Percentiles rank a stretch among this genome's conserved stretches.
phyloP scores from a whole-genome alignment of 2,797 vertebrate genomes.

The Pseudopleuronectes americanus region DNA sequence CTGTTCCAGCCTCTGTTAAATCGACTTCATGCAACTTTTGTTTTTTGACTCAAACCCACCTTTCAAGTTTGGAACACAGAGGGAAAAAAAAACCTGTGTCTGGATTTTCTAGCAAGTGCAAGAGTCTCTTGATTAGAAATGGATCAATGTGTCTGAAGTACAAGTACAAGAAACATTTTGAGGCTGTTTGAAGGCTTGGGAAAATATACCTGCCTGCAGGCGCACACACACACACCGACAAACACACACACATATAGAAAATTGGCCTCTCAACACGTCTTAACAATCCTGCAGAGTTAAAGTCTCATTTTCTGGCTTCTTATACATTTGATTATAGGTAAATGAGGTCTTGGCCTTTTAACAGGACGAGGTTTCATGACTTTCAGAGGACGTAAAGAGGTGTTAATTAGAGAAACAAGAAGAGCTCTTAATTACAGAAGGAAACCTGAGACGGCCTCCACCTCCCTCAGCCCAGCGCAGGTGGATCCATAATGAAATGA shows the following conservation, averaged over 20 bases:
- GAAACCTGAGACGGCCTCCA: conserved; percentile 31
- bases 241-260: not conserved
- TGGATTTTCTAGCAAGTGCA: conserved; percentile 36
- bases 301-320: conserved; percentile 7
- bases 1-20: conserved; percentile 2
- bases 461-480: not conserved
- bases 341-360: conserved; percentile 45
- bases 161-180: conserved; percentile 25
- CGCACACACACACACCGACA: not conserved
- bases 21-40: conserved; percentile 17
- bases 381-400: conserved; percentile 55
- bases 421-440: conserved; percentile 66
- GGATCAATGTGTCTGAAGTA: conserved; percentile 37
- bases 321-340: conserved; percentile 46
- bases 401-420: conserved; percentile 61
- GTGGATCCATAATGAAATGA: conserved; percentile 23
- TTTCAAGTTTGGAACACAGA: not conserved
- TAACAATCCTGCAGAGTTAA: conserved; percentile 3
- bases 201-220: conserved; percentile 11
- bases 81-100: conserved; percentile 2
- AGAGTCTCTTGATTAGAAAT: conserved; percentile 44
- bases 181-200: conserved; percentile 39
- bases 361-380: conserved; percentile 59
- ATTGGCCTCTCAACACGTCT: too few species aligned
- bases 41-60: conserved; percentile 13